phyloP scores from a whole-genome alignment of 1,140 invertebrate species.

The Pissodes strobi region DNA sequence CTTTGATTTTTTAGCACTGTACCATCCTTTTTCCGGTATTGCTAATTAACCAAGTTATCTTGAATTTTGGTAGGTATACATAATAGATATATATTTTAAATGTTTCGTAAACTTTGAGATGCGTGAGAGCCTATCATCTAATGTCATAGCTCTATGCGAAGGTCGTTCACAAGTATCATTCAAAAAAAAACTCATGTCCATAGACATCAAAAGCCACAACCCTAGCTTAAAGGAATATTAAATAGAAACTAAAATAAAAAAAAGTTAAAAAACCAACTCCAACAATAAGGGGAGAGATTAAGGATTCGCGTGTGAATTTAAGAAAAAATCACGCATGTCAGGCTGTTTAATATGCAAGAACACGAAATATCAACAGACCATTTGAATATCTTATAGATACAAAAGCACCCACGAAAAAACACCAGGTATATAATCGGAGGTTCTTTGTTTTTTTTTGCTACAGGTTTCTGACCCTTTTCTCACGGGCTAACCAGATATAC shows the following conservation, averaged over 20 bases:
- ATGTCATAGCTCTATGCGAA: constrained; percentile 18
- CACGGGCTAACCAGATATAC: constrained; percentile 40
- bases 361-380: constrained; percentile 51
- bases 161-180: background rate
- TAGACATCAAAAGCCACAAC: too few species aligned
- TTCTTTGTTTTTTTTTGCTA: constrained; percentile 42
- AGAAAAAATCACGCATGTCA: constrained; percentile 44
- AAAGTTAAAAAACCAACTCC: constrained; percentile 13
- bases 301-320: constrained; percentile 43
- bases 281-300: constrained; percentile 3
- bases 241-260: constrained; percentile 12
- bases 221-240: too few species aligned
- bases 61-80: too few species aligned
- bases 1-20: too few species aligned
- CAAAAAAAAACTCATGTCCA: too few species aligned
- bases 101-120: too few species aligned
- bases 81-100: too few species aligned
- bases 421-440: constrained; percentile 44
- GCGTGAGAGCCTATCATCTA: too few species aligned
- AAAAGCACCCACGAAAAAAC: constrained; percentile 50
- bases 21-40: too few species aligned
- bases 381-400: constrained; percentile 42
- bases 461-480: constrained; percentile 45
- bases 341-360: constrained; percentile 50
- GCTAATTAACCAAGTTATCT: too few species aligned